phyloP scores from a whole-genome alignment of 2,797 vertebrate genomes.

The Harpagifer antarcticus region DNA sequence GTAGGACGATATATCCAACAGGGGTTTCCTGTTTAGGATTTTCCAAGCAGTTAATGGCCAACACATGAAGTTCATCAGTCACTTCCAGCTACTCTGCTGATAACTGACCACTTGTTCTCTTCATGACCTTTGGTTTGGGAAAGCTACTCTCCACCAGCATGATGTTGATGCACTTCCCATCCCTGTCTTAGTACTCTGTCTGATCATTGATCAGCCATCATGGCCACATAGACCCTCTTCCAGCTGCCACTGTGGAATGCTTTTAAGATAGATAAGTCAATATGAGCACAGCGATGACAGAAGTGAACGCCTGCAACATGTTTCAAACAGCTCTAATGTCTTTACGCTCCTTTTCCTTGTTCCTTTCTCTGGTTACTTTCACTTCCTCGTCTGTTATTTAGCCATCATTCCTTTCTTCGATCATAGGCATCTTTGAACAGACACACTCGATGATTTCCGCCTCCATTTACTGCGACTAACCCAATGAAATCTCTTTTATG shows the following conservation, averaged over 20 bases:
- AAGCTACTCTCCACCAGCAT: background rate
- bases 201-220: constrained; percentile 12
- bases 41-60: background rate
- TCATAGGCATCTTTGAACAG: background rate
- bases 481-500: constrained; percentile 41
- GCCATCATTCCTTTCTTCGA: background rate
- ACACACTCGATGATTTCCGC: constrained; percentile 17
- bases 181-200: background rate
- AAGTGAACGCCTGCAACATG: constrained; percentile 9
- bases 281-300: constrained; percentile 15
- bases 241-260: constrained; percentile 21
- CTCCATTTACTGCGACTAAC: constrained; percentile 48
- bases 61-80: background rate
- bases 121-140: background rate
- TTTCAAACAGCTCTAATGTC: constrained; percentile 1
- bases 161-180: too few species aligned
- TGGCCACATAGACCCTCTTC: background rate
- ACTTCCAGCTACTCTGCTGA: background rate
- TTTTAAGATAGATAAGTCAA: constrained; percentile 18
- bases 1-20: background rate
- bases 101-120: background rate
- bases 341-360: constrained; percentile 18
- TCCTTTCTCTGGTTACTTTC: background rate
- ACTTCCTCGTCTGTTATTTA: constrained; percentile 23
- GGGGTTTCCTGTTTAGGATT: background rate